Base-by-base conservation (phyloP, 2,797 vertebrate species). In the Petrocephalus schoutedeni region DNA sequence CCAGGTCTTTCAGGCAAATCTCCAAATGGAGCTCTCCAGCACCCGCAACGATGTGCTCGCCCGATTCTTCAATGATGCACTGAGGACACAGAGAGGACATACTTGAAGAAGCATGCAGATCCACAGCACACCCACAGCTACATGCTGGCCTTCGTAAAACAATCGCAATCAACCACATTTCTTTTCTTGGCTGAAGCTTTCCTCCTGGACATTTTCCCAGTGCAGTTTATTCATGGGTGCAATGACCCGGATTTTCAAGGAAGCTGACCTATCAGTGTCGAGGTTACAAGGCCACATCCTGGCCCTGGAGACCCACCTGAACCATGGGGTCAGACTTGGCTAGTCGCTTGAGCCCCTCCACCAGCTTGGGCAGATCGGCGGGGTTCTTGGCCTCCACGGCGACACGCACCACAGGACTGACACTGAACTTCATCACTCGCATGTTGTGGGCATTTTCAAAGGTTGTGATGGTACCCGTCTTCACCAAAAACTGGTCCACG, bases 321-420 rank as follows among this genome's bases (percentile, higher is more conserved):
- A 94, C 92, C 91, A 92, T 89, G 86, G 92, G 92, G 90, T 93
- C 91, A 87, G 91, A 92, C 90, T 93, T 93, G 87, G 91, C 90
- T 80, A 94, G 86, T 82, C 7, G 87, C 61, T 93, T 93, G 71
- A 93, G 89, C 87, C 93, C 92, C 88, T 94, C 91, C 82, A 90
- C 92, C 89, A 92, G 89, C 88, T 93, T 93, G 41, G 92, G 91
- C 23, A 94, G 89, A 85, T 93, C 91, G 16, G 91, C 90, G 0
- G 91, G 90, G 67, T 90, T 93, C 90, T 94, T 92, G 19, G 90
- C 92, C 90, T 93, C 91, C 71, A 92, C 91, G 0, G 92, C 92
- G 45, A 93, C 91, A 23, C 51, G 58, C 53, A 91, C 91, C 67
- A 94, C 90, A 1, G 92, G 91, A 85, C 92, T 93, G 86, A 93